Percentiles rank a stretch among this genome's conserved stretches.
Evolutionary conservation across 2,797 vertebrate genomes (phyloP).

Genomic region (Lepus townsendii): DNA sequence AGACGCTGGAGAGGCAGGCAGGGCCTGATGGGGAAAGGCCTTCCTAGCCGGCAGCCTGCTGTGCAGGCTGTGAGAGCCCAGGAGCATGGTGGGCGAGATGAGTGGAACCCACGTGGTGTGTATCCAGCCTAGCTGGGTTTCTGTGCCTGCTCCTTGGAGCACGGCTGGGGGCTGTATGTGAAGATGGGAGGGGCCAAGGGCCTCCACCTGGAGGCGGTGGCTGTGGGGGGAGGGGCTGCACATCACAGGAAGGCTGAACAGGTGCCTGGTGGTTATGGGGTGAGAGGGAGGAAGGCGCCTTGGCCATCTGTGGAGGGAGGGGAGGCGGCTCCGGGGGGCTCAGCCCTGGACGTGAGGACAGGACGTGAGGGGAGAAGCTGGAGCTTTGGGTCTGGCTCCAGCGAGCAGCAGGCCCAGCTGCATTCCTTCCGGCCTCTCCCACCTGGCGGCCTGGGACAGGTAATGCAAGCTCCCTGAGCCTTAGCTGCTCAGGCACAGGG

Average conservation of each 20-base stretch:
- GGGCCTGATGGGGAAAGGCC: not conserved
- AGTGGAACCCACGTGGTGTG: too few species aligned
- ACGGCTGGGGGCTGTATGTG: too few species aligned
- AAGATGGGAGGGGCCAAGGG: too few species aligned
- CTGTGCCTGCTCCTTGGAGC: not conserved
- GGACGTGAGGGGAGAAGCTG: not conserved
- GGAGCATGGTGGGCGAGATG: not conserved
- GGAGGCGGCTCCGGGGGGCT: not conserved
- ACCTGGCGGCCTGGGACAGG: not conserved
- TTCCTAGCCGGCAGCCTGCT: not conserved
- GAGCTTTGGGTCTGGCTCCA: not conserved
- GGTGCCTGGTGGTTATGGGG: not conserved
- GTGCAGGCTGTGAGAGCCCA: not conserved
- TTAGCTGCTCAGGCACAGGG: not conserved
- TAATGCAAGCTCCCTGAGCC: not conserved
- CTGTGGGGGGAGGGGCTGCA: not conserved
- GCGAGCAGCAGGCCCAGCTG: not conserved
- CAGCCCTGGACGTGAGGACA: not conserved
- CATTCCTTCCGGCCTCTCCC: not conserved
- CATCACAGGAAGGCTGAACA: not conserved
- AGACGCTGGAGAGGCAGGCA: not conserved
- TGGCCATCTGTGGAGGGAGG: not conserved
- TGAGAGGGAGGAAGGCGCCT: not conserved
- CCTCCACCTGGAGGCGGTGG: not conserved
- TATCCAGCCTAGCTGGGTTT: not conserved